Evolutionary conservation across 2,888 invertebrate species (phyloP).

Genomic region (Eucriotettix oculatus): DNA sequence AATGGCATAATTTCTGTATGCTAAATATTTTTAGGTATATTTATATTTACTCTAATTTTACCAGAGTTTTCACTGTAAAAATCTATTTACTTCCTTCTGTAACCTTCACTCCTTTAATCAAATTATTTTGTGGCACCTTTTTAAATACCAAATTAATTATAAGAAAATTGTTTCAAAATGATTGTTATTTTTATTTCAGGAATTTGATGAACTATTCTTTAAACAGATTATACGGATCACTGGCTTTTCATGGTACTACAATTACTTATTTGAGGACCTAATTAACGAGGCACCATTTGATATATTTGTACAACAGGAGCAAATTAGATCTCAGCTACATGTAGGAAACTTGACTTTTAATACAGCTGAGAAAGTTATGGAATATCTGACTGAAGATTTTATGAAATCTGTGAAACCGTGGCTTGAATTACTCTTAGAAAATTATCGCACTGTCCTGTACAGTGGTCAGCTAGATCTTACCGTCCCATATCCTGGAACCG

Average conservation of each 20-base stretch:
- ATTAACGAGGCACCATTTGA: slow-evolving; percentile 24
- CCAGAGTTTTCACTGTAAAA: no score
- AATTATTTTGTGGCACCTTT: no score
- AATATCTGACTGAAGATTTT: slow-evolving; percentile 33
- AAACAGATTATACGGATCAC: slow-evolving; percentile 46
- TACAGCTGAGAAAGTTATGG: slow-evolving; percentile 33
- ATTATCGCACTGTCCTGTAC: slow-evolving; percentile 33
- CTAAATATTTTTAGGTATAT: no score
- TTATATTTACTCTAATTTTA: no score
- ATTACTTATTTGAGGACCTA: slow-evolving; percentile 47
- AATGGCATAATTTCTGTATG: no score
- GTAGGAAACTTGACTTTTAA: slow-evolving; percentile 50
- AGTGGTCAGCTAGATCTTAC: slow-evolving; percentile 38
- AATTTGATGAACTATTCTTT: no score
- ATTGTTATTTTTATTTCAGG: no score
- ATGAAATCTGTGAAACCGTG: slow-evolving; percentile 36
- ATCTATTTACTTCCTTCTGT: no score
- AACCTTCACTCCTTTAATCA: no score
- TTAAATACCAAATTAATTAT: no score
- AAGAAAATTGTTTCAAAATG: no score
- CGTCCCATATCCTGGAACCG: slow-evolving; percentile 46
- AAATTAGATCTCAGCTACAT: slow-evolving; percentile 30
- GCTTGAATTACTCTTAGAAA: slow-evolving; percentile 31
- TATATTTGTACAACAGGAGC: slow-evolving; percentile 27
- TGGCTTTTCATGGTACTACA: slow-evolving; percentile 60